These are phyloP conservation scores for Henricia sp. DNA, from an alignment of 53 echinoderm and acorn worm genomes.

Conservation along the genomic window DNA sequence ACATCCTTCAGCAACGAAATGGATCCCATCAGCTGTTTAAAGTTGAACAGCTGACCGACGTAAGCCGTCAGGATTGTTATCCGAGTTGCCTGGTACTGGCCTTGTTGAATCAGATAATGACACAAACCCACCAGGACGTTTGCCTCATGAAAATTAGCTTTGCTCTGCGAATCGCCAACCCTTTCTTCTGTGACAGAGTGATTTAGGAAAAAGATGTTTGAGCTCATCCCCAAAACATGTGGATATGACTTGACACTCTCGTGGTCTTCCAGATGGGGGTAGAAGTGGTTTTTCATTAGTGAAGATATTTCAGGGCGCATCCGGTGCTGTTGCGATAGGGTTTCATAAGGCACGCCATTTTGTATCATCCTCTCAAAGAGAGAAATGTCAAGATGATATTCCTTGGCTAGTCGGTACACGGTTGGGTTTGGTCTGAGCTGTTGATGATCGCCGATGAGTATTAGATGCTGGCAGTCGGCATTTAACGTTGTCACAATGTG, in stretches of 20 bases:
- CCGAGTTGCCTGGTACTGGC: conserved; percentile 57
- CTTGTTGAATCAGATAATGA: conserved; percentile 80
- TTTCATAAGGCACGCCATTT: conserved; percentile 71
- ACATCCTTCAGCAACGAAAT: conserved; percentile 63
- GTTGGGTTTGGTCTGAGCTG: conserved; percentile 91
- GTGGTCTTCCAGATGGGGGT: conserved; percentile 68
- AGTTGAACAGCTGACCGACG: conserved; percentile 71
- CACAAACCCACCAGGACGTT: conserved; percentile 70
- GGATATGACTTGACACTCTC: conserved; percentile 58
- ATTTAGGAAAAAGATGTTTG: conserved; percentile 77
- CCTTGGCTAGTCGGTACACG: conserved; percentile 76
- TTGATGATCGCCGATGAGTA: conserved; percentile 93
- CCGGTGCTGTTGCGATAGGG: conserved; percentile 71
- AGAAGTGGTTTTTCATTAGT: conserved; percentile 78
- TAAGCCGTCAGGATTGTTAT: conserved; percentile 92
- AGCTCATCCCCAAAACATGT: conserved; percentile 52
- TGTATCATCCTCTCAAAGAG: conserved; percentile 86
- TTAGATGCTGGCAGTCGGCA: conserved; percentile 76
- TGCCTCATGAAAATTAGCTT: conserved; percentile 85
- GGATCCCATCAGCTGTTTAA: conserved; percentile 60
- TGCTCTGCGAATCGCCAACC: conserved; percentile 74
- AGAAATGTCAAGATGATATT: conserved; percentile 79
- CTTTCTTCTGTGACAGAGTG: conserved; percentile 62
- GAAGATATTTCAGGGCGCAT: conserved; percentile 76
- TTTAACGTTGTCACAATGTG: conserved; percentile 83